phyloP scores from a whole-genome alignment of 2,113 vertebrate genomes.

The Phaethon lepturus region DNA sequence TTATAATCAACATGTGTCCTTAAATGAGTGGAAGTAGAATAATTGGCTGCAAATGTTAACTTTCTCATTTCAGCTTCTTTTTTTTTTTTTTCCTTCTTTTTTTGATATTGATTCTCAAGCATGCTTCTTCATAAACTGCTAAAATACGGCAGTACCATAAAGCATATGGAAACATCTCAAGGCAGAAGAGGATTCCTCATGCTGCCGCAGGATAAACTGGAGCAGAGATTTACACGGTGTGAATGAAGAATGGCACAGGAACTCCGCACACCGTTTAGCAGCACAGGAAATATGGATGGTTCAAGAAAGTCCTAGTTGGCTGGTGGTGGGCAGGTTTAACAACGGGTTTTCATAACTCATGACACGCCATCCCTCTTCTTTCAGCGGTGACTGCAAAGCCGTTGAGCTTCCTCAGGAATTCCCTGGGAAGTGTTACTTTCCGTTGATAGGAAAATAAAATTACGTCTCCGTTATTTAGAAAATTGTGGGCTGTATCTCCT shows the following conservation, averaged over 20 bases:
- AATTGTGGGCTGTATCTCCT: neutral
- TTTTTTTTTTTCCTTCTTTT: neutral
- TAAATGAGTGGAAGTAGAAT: neutral
- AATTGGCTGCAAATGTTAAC: neutral
- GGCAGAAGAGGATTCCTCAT: neutral
- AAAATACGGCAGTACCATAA: neutral
- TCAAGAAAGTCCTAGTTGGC: neutral
- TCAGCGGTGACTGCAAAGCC: neutral
- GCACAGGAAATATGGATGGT: neutral
- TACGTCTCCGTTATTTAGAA: neutral
- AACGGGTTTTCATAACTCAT: fast-evolving
- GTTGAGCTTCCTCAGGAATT: neutral
- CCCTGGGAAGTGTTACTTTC: neutral
- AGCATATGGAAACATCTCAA: neutral
- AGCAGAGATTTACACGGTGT: neutral
- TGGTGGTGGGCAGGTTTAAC: neutral
- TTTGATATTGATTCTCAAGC: neutral
- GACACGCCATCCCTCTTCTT: neutral
- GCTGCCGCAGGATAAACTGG: neutral
- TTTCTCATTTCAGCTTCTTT: neutral
- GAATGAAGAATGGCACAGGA: fast-evolving
- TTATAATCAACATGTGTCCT: neutral
- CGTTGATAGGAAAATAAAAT: neutral
- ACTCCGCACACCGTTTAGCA: neutral
- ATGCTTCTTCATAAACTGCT: neutral